Percentiles rank a stretch among this genome's conserved stretches.
These are phyloP conservation scores for Eclectus roratus DNA, from an alignment of 2,113 vertebrate species.

Conservation along the genomic window DNA sequence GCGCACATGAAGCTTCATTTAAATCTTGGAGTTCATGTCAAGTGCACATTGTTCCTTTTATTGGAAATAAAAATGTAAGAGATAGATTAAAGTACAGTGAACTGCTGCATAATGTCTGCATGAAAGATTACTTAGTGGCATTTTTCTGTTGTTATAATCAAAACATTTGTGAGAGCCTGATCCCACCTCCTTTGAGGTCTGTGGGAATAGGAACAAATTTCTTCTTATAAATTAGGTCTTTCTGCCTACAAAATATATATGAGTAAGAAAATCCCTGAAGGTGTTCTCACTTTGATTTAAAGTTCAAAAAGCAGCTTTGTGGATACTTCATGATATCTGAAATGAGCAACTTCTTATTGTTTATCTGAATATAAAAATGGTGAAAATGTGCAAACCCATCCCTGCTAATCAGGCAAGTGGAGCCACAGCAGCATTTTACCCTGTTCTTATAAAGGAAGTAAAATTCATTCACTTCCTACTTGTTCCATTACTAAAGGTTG, in stretches of 20 bases:
- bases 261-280: background rate
- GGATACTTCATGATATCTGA: background rate
- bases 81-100: conserved; percentile 14
- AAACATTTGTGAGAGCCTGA: background rate
- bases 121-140: background rate
- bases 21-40: conserved; percentile 25
- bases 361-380: background rate
- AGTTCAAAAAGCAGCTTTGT: background rate
- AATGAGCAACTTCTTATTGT: background rate
- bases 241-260: background rate
- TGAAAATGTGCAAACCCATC: background rate
- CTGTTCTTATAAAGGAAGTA: background rate
- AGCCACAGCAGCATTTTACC: background rate
- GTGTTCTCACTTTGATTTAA: background rate
- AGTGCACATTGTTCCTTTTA: conserved; percentile 20
- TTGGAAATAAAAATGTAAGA: conserved; percentile 16
- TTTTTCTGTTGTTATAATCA: conserved; percentile 24
- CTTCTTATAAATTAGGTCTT: background rate
- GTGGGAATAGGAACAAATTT: background rate
- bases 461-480: background rate
- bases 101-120: background rate
- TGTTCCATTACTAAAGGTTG: background rate
- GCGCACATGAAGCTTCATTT: conserved; percentile 30
- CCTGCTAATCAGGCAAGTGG: background rate
- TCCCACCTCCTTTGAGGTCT: background rate